These are phyloP conservation scores for Phylloscopus trochiloides DNA, from an alignment of 2,113 vertebrate species.

Conservation along the genomic window DNA sequence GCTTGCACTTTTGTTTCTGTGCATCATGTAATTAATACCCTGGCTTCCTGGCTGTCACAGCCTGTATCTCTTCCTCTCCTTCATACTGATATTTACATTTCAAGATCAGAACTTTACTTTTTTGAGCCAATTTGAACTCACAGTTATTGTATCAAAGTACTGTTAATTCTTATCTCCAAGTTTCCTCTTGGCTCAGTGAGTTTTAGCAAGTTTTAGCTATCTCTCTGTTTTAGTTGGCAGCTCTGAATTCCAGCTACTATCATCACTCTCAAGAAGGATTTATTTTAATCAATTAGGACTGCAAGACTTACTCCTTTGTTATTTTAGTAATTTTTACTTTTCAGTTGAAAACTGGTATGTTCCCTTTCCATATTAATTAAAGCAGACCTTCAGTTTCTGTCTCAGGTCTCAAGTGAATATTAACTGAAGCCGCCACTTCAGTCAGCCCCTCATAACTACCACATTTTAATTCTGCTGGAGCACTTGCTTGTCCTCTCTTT, in stretches of 20 bases:
- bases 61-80: background rate
- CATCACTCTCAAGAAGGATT: background rate
- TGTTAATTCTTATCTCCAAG: background rate
- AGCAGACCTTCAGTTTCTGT: background rate
- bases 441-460: background rate
- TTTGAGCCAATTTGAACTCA: background rate
- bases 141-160: background rate
- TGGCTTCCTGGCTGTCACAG: background rate
- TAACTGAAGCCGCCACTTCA: background rate
- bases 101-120: background rate
- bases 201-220: background rate
- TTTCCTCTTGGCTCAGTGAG: background rate
- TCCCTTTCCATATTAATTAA: background rate
- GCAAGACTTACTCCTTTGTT: background rate
- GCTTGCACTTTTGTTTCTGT: background rate
- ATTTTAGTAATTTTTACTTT: background rate
- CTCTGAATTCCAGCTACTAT: background rate
- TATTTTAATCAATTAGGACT: background rate
- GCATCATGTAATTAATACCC: background rate
- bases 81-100: background rate
- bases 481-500: background rate
- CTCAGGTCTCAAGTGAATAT: background rate
- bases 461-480: background rate
- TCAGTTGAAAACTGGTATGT: background rate
- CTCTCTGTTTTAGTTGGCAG: background rate